Percentiles rank a stretch among this genome's conserved stretches.
These are phyloP conservation scores for Antechinus stuartii DNA, from an alignment of 2,113 vertebrate genomes.

Conservation along the genomic window DNA sequence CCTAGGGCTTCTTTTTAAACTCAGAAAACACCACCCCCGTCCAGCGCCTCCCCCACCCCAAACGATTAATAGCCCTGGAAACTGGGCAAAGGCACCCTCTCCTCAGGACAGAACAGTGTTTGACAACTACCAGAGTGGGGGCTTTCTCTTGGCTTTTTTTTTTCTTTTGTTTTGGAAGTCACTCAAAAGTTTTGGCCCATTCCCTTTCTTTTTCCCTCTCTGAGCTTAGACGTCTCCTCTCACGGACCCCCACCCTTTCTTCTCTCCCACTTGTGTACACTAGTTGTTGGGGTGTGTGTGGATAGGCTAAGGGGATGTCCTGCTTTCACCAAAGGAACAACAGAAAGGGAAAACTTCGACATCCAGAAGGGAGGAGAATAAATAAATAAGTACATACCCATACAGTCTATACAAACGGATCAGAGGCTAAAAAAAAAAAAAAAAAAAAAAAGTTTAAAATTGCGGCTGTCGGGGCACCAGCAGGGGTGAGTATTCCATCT, in stretches of 20 bases:
- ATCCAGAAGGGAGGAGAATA: constrained; percentile 55
- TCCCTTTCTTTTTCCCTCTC: constrained; percentile 45
- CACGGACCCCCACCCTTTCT: constrained; percentile 38
- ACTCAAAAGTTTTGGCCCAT: constrained; percentile 11
- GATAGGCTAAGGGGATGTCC: constrained; percentile 77
- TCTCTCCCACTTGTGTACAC: constrained; percentile 56
- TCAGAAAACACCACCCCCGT: constrained; percentile 1
- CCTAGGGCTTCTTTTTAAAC: constrained; percentile 25
- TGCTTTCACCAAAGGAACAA: constrained; percentile 71
- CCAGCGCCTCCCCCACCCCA: constrained; percentile 49
- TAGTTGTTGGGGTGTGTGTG: constrained; percentile 50
- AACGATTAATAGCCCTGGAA: constrained; percentile 20
- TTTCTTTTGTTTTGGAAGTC: neutral
- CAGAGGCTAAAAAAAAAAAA: constrained; percentile 14
- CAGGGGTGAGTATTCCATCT: constrained; percentile 66
- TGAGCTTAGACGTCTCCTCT: constrained; percentile 46
- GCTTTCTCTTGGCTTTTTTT: constrained; percentile 45
- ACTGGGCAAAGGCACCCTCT: neutral
- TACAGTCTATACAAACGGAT: constrained; percentile 16
- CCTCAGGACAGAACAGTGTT: neutral
- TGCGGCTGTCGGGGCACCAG: neutral
- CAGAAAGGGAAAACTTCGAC: constrained; percentile 62
- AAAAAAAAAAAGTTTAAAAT: constrained; percentile 44
- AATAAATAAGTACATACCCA: constrained; percentile 19
- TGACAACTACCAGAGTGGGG: constrained; percentile 26